Percentiles rank a stretch among this genome's conserved stretches.
These are phyloP conservation scores for Antigone vipio DNA, from an alignment of 2,113 vertebrate genomes.

Conservation along the genomic window DNA sequence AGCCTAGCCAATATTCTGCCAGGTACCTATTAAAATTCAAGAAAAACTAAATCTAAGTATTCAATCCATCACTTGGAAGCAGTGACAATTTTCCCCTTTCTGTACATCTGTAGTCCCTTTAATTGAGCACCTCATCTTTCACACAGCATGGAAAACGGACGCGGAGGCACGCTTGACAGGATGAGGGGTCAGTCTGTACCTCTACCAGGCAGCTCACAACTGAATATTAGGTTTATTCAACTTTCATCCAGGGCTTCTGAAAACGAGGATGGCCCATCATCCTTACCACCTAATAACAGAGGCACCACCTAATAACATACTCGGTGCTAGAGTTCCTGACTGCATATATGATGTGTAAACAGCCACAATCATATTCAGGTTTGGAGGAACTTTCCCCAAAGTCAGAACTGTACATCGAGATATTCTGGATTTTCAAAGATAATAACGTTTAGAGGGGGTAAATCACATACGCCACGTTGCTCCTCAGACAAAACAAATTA, in stretches of 20 bases:
- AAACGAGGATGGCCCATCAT: background rate
- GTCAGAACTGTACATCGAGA: background rate
- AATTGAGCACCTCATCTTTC: background rate
- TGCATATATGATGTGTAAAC: fast-evolving
- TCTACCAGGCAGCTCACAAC: background rate
- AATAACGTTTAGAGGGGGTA: background rate
- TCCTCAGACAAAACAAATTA: background rate
- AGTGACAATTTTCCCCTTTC: background rate
- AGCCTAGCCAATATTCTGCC: background rate
- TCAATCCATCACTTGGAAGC: background rate
- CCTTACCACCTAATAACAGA: background rate
- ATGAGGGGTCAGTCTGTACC: background rate
- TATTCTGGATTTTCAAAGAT: background rate
- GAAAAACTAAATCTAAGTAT: background rate
- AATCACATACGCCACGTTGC: too few relatives aligned
- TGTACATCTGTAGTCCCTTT: background rate
- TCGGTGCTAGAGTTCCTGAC: background rate
- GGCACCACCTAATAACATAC: background rate
- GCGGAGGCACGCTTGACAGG: fast-evolving
- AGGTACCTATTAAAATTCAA: background rate
- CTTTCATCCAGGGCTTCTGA: background rate
- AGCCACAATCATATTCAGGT: fast-evolving
- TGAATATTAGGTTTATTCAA: background rate
- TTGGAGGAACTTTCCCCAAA: background rate
- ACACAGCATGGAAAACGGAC: background rate